Evolutionary conservation across 2,888 invertebrate genomes (phyloP).

Genomic region (Pristionchus fissidentatus): DNA sequence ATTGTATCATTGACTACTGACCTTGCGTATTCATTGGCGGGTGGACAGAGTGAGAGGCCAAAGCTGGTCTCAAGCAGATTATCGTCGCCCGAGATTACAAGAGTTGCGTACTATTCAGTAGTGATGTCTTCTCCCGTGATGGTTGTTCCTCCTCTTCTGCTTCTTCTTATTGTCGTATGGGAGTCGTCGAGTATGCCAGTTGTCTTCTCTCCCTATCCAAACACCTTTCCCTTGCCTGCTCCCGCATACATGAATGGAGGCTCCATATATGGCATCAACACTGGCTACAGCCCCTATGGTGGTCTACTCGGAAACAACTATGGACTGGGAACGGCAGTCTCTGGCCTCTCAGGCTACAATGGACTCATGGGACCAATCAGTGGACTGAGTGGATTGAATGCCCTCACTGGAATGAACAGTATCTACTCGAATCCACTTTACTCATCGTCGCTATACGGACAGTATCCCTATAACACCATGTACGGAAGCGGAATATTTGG

Average conservation of each 20-base stretch:
- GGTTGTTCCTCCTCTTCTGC: constrained; percentile 18
- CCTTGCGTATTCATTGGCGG: constrained; percentile 13
- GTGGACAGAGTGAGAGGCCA: constrained; percentile 20
- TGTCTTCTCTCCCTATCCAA: constrained; percentile 45
- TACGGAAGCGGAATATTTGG: neutral
- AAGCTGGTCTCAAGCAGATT: constrained; percentile 13
- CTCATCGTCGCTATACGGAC: neutral
- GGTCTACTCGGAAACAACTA: constrained; percentile 20
- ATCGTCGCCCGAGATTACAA: constrained; percentile 13
- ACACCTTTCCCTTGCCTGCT: constrained; percentile 41
- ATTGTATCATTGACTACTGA: constrained; percentile 31
- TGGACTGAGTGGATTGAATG: constrained; percentile 2
- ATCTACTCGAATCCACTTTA: constrained; percentile 29
- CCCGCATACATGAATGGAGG: constrained; percentile 29
- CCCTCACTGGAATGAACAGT: neutral
- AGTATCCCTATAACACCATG: neutral
- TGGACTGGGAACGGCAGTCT: neutral
- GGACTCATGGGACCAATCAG: constrained; percentile 3
- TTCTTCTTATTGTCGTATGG: neutral
- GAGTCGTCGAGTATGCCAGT: constrained; percentile 16
- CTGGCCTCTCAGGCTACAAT: constrained; percentile 6
- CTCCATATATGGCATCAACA: constrained; percentile 38
- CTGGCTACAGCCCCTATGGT: constrained; percentile 14
- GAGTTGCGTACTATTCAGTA: neutral
- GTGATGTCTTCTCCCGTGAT: neutral